A percentile compares a stretch with the other conserved stretches of the same genome.
Evolutionary conservation across 2,888 invertebrate genomes (phyloP).

Genomic region (Aproaerema taeniolella): DNA sequence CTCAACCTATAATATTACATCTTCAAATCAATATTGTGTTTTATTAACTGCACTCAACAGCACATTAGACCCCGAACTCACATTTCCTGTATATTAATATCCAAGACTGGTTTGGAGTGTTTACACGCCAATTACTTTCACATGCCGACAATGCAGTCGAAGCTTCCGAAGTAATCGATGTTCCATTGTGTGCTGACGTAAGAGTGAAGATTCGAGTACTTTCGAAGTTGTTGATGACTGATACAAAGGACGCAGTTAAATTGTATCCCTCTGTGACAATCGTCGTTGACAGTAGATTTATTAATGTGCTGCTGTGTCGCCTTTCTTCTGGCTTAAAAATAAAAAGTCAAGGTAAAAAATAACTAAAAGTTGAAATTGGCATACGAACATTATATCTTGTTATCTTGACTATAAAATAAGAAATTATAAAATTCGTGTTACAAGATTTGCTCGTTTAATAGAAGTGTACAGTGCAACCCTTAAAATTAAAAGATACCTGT

Average conservation of each 20-base stretch:
- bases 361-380: too few relatives aligned
- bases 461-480: too few relatives aligned
- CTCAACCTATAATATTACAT: neutral
- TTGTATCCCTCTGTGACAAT: conserved; percentile 44
- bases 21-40: neutral
- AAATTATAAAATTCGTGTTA: too few relatives aligned
- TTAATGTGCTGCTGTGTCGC: too few relatives aligned
- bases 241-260: conserved; percentile 34
- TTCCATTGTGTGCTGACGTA: conserved; percentile 39
- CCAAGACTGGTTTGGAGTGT: conserved; percentile 26
- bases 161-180: conserved; percentile 50
- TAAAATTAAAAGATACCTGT: too few relatives aligned
- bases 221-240: conserved; percentile 23
- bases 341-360: conserved; percentile 20
- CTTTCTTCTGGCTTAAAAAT: conserved; percentile 33
- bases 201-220: conserved; percentile 1
- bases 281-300: conserved; percentile 41
- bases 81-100: conserved; percentile 15
- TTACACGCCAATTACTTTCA: conserved; percentile 49
- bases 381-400: too few relatives aligned
- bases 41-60: too few relatives aligned
- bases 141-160: conserved; percentile 45
- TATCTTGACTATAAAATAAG: too few relatives aligned
- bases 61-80: neutral
- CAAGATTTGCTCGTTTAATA: too few relatives aligned